Conservation (phyloP, 92 coral and sea anemone genomes). For the Palythoa grandis region DNA sequence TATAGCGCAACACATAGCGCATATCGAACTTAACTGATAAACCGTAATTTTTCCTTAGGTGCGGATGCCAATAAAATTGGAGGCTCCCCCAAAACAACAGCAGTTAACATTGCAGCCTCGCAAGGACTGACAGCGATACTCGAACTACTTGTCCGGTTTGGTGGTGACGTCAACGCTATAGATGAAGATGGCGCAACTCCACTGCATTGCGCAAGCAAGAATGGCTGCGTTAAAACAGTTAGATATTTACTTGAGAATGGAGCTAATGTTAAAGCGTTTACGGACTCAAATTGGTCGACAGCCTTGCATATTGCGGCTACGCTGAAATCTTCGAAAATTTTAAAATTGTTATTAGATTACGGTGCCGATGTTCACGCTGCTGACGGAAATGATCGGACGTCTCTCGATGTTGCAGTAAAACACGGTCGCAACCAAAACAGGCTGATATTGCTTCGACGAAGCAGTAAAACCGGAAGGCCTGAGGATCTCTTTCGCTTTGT, state of each 20-base stretch:
- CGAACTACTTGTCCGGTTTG: neutral
- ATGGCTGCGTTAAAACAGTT: constrained; percentile 8
- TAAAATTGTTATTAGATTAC: constrained; percentile 19
- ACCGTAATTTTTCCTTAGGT: constrained; percentile 1
- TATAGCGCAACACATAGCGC: too few relatives aligned
- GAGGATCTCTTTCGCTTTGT: neutral
- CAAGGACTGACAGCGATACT: neutral
- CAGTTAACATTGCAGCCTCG: constrained; percentile 27
- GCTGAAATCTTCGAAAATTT: constrained; percentile 27
- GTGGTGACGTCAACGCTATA: constrained; percentile 42
- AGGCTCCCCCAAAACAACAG: constrained; percentile 28
- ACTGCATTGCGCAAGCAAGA: constrained; percentile 13
- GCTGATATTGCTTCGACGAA: constrained; percentile 3
- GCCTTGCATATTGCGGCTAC: constrained; percentile 41
- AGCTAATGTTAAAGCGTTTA: constrained; percentile 37
- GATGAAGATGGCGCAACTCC: constrained; percentile 43
- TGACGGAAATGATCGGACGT: constrained; percentile 38
- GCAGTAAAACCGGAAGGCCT: neutral
- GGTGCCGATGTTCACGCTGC: constrained; percentile 35
- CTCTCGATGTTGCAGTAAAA: constrained; percentile 25
- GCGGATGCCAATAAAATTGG: constrained; percentile 22
- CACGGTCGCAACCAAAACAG: constrained; percentile 14
- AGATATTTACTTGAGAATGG: constrained; percentile 32
- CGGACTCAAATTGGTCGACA: constrained; percentile 34
- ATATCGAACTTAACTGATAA: neutral